phyloP scores from a whole-genome alignment of 1,140 invertebrate genomes.

The Zophobas atratus region DNA sequence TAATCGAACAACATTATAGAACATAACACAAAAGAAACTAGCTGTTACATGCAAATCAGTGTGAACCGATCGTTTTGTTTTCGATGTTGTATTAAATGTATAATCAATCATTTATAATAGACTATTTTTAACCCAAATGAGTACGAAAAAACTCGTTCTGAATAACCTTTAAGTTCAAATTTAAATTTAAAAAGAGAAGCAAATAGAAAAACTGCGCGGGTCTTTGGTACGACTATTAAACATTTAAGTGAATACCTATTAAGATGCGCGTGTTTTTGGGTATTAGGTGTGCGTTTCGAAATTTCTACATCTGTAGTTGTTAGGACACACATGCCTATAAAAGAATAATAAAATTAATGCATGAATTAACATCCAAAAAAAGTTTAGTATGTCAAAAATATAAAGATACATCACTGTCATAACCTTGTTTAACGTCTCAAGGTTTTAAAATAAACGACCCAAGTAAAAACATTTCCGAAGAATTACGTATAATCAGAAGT shows the following conservation, averaged over 20 bases:
- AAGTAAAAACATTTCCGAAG: conserved; percentile 15
- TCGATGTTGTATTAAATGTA: no score
- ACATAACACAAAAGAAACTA: not conserved
- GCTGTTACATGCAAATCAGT: not conserved
- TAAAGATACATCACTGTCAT: not conserved
- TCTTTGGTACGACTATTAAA: no score
- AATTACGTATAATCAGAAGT: not conserved
- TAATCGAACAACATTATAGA: not conserved
- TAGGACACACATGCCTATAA: not conserved
- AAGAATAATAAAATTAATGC: not conserved
- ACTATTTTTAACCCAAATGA: no score
- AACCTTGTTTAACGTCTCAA: conserved; percentile 37
- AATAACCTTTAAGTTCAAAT: no score
- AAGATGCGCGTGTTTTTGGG: no score
- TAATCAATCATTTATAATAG: no score
- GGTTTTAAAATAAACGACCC: conserved; percentile 5
- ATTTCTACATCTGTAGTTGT: no score
- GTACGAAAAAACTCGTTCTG: no score
- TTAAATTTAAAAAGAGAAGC: no score
- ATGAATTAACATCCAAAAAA: not conserved
- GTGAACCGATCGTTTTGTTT: not conserved
- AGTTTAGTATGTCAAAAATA: not conserved
- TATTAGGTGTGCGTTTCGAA: no score
- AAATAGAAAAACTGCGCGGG: no score
- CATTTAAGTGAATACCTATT: no score